Conservation (phyloP, 2,888 invertebrate genomes). For the Periphyllus acericola region DNA sequence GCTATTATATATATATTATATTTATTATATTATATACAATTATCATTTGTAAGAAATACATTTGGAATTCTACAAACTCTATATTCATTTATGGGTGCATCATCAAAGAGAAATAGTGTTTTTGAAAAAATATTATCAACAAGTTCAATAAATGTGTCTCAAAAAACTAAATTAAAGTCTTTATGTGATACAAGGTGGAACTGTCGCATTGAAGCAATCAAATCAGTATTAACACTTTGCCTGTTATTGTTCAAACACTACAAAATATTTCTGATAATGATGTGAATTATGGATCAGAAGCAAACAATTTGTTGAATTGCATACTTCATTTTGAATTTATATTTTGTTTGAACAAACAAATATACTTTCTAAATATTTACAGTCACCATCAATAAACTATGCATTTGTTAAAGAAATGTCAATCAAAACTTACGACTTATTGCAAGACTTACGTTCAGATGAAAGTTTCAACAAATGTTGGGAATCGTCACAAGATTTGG, state of each 20-base stretch:
- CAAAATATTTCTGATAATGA: slow-evolving; percentile 13
- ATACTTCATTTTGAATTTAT: slow-evolving; percentile 19
- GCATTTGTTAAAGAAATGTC: slow-evolving; percentile 11
- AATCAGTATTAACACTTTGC: slow-evolving; percentile 11
- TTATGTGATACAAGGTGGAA: slow-evolving; percentile 14
- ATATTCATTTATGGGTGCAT: no score
- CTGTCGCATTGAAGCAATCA: slow-evolving; percentile 11
- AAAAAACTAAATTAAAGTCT: slow-evolving; percentile 11
- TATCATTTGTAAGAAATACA: no score
- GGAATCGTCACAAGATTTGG: slow-evolving; percentile 13
- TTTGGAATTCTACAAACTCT: no score
- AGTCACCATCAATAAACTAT: slow-evolving; percentile 25
- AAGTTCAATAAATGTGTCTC: slow-evolving; percentile 4
- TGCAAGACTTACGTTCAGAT: slow-evolving; percentile 23
- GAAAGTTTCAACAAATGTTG: slow-evolving; percentile 29
- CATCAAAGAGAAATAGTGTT: no score
- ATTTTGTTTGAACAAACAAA: slow-evolving; percentile 26
- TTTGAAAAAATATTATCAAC: background rate
- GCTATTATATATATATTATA: no score
- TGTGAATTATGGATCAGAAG: slow-evolving; percentile 23
- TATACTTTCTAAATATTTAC: slow-evolving; percentile 21
- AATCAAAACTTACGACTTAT: slow-evolving; percentile 9
- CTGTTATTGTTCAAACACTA: slow-evolving; percentile 15
- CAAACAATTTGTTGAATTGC: slow-evolving; percentile 24
- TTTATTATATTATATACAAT: no score